A percentile compares a stretch with the other conserved stretches of the same genome.
Evolutionary conservation across 2,888 invertebrate species (phyloP).

Genomic region (Philereme transversata): DNA sequence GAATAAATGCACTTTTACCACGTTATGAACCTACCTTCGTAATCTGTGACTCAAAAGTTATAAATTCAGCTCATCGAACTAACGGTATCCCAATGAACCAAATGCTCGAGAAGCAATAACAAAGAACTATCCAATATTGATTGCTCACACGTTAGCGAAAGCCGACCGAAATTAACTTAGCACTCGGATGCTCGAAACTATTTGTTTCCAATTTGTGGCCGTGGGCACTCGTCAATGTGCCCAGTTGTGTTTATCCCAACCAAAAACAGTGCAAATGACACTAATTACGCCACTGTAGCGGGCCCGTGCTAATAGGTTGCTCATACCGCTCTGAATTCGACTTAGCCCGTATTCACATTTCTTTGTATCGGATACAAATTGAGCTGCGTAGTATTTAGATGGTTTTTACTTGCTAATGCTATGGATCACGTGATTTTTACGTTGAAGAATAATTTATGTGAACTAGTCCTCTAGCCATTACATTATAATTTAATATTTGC

Average conservation of each 20-base stretch:
- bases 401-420: constrained; percentile 17
- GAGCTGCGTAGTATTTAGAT: constrained; percentile 19
- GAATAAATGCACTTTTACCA: too few species aligned
- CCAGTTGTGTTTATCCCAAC: constrained; percentile 79
- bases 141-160: constrained; percentile 81
- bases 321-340: constrained; percentile 68
- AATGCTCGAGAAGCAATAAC: constrained; percentile 59
- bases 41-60: neutral
- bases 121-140: constrained; percentile 57
- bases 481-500: too few species aligned
- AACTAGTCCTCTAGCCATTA: too few species aligned
- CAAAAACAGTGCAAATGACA: constrained; percentile 82
- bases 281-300: constrained; percentile 76
- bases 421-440: constrained; percentile 20
- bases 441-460: neutral
- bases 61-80: constrained; percentile 28
- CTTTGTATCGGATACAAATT: constrained; percentile 41
- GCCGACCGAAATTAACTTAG: constrained; percentile 80
- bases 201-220: constrained; percentile 76
- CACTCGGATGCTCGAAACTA: constrained; percentile 69
- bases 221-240: constrained; percentile 70
- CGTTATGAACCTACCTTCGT: neutral
- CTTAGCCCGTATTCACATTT: constrained; percentile 47
- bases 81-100: constrained; percentile 58
- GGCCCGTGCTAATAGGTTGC: constrained; percentile 70